A percentile compares a stretch with the other conserved stretches of the same genome.
phyloP scores from a whole-genome alignment of 2,888 invertebrate genomes.

The Tachina grossa region DNA sequence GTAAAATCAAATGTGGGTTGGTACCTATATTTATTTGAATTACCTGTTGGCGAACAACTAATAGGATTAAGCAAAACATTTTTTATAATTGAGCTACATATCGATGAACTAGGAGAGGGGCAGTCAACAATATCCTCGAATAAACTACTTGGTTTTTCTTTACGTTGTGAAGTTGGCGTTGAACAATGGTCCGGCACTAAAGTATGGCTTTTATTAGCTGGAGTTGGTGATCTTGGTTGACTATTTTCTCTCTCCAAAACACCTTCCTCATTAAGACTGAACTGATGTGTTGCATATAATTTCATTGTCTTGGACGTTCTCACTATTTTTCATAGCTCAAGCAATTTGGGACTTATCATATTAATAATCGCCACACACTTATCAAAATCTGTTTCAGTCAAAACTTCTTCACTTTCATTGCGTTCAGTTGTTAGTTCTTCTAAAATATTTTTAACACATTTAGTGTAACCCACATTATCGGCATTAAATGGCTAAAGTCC shows the following conservation, averaged over 20 bases:
- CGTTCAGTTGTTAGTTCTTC: constrained; percentile 15
- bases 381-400: constrained; percentile 2
- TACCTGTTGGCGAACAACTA: constrained; percentile 1
- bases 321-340: too few relatives aligned
- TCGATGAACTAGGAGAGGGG: constrained; percentile 12
- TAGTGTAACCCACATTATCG: constrained; percentile 16
- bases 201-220: constrained; percentile 18
- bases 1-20: background rate
- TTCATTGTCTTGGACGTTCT: too few relatives aligned
- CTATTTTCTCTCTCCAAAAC: background rate
- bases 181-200: constrained; percentile 8
- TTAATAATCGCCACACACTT: background rate
- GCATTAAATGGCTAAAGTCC: constrained; percentile 19
- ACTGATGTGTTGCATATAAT: too few relatives aligned
- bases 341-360: background rate
- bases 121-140: constrained; percentile 9
- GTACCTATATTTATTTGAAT: constrained; percentile 4
- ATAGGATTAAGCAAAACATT: background rate
- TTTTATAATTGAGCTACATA: background rate
- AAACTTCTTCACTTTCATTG: background rate
- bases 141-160: constrained; percentile 11
- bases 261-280: too few relatives aligned
- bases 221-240: constrained; percentile 13
- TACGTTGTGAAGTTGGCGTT: constrained; percentile 17
- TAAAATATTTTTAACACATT: constrained; percentile 19